Base-by-base conservation (phyloP, 2,113 vertebrate genomes). In the Verasper variegatus region DNA sequence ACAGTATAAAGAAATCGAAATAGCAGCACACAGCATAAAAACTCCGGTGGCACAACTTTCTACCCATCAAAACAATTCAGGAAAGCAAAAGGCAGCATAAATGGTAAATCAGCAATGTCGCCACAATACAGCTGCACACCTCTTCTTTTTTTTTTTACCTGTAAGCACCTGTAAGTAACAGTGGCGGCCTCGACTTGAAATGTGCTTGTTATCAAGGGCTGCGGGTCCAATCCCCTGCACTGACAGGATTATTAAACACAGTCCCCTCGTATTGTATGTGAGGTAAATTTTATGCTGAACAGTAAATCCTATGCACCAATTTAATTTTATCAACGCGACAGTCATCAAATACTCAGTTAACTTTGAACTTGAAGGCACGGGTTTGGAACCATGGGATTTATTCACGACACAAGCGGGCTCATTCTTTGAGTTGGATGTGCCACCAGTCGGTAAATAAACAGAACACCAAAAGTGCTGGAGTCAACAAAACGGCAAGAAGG, bases 261-360 rank as follows among this genome's bases (percentile, higher is more conserved):
- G 20, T 40, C 7, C 20, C n/a, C 37, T 58, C 49, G 14, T 42
- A 24, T 20, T 65, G 62, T 65, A 40, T 57, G 24, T 64, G 62
- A 58, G 68, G 45, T 68, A 21, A 21, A 31, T 35, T 64, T 68
- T 35, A 70, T 68, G 64, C 64, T 70, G 68, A 82, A 26, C 12
- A 76, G 45, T 12, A 21, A 54, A 24, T 68, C 57, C 52, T 51
- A 57, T 51, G 26, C 31, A 11, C 62, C 55, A 58, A 57, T 42
- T 70, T 63, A 52, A 62, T 60, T 54, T 78, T 66, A 69, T 67
- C 67, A 75, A 55, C 71, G 62, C 61, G 5, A 51, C 49, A 67
- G 73, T 64, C 70, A 63, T 72, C 61, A 73, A 61, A 80, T 54
- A 45, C 56, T 59, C 27, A 76, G 68, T 59, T 84, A 82, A 80